Evolutionary conservation across 2,888 invertebrate species (phyloP), one percentile per base, ranked within the genome.

Genomic region (Tetheella fluctuosa): DNA sequence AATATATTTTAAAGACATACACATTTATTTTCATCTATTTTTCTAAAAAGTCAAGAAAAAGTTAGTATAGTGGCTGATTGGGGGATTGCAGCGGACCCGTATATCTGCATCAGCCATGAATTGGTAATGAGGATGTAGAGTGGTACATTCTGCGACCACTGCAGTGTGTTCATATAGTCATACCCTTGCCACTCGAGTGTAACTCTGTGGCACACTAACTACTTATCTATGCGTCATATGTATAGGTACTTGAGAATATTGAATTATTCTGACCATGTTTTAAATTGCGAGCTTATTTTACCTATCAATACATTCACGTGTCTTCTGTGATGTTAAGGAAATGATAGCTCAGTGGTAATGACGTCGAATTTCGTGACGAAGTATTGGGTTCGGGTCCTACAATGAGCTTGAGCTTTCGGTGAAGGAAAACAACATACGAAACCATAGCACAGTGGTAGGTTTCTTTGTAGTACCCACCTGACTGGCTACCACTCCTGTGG

Each of bases 101-200:
- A 70, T 68, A 68, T 71, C 79, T 79, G 80, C 81, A 81, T 81
- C 78, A 71, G 72, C 68, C 77, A 87, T 89, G 87, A 85, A 89
- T 89, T 82, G 71, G 71, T 86, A 83, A 89, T 86, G 83, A 81
- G 74, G 64, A 68, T 62, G 79, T 71, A 76, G 80, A 64, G 70
- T 76, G 76, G 77, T 83, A 83, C 84, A 85, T 82, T 84, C 81
- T 79, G 79, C 70, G 70, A 73, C 67, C 68, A 48, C 48, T 72
- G 73, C 63, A 48, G 54, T 55, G 58, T 57, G 30, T 54, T 3
- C 54, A 53, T n/a, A n/a, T 23, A 28, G 30, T n/a, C 28, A 20
- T 23, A 34, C 13, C 54, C 20, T 55, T 48, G 42, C 20, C 55
- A 34, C 34, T 67, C 62, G 61, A 59, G 55, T 63, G 59, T 68